Evolutionary conservation across 2,113 vertebrate species (phyloP).

Genomic region (Astatoreochromis straeleni): DNA sequence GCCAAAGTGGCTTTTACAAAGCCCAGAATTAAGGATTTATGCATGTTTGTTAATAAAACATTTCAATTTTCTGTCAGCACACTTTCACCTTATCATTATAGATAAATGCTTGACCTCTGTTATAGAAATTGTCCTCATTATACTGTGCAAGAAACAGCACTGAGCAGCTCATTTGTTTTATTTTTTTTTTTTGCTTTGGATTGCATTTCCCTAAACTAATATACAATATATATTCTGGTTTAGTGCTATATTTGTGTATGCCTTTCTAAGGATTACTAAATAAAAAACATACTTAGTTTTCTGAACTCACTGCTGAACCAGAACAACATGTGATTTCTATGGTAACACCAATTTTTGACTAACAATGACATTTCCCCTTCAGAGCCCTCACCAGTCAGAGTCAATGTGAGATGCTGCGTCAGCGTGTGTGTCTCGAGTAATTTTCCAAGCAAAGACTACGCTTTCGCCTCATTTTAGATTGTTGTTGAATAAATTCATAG

Average conservation of each 20-base stretch:
- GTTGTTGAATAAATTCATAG: not conserved
- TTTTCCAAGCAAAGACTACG: not conserved
- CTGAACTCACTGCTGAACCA: not conserved
- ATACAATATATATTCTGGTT: not conserved
- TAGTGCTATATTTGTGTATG: not conserved
- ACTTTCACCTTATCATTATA: not conserved
- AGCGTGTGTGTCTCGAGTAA: not conserved
- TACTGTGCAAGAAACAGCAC: not conserved
- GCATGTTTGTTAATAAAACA: not conserved
- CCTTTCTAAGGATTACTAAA: not conserved
- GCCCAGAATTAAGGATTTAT: not conserved
- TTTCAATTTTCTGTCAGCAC: not conserved
- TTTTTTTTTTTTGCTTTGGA: not conserved
- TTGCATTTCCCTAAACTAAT: not conserved
- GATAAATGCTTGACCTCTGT: not conserved
- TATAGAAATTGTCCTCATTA: not conserved
- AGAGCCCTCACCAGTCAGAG: not conserved
- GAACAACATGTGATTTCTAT: slow-evolving; percentile 28
- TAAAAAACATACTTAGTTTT: not conserved
- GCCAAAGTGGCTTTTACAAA: not conserved
- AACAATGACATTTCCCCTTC: not conserved
- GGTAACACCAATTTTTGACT: slow-evolving; percentile 4
- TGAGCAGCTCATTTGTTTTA: not conserved
- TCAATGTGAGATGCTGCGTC: not conserved
- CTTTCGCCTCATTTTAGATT: not conserved